Evolutionary conservation across 2,113 vertebrate genomes (phyloP).

Genomic region (Panurus biarmicus): DNA sequence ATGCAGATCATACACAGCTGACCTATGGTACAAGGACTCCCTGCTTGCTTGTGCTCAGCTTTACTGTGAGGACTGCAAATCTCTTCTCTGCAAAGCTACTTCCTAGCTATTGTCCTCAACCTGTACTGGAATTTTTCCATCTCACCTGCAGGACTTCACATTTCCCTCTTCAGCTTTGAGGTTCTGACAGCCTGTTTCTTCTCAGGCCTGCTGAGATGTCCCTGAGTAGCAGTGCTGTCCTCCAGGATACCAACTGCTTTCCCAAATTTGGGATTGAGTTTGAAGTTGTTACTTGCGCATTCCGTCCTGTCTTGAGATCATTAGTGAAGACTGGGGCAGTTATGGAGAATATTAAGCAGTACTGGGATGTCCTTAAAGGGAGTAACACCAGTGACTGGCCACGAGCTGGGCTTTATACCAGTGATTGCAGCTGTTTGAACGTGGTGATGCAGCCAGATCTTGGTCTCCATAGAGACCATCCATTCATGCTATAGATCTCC

Average conservation of each 20-base stretch:
- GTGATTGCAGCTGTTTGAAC: neutral
- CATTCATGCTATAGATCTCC: neutral
- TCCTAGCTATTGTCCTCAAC: neutral
- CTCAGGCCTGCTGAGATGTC: neutral
- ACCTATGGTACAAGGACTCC: neutral
- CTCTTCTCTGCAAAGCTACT: neutral
- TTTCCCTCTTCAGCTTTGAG: neutral
- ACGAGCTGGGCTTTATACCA: neutral
- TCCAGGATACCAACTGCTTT: neutral
- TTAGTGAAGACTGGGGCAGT: neutral
- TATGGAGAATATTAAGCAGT: neutral
- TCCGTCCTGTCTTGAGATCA: neutral
- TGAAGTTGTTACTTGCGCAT: neutral
- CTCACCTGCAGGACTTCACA: fast-evolving
- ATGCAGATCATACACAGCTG: neutral
- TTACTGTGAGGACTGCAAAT: neutral
- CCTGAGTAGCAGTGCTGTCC: neutral
- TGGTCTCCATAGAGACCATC: neutral
- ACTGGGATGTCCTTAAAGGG: neutral
- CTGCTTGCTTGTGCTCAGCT: neutral
- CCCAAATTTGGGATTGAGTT: neutral
- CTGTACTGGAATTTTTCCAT: neutral
- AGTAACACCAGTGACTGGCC: neutral
- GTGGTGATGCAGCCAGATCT: neutral
- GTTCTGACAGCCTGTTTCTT: neutral